Conservation (phyloP, 2,797 vertebrate genomes). For the Sebastes cheni region DNA sequence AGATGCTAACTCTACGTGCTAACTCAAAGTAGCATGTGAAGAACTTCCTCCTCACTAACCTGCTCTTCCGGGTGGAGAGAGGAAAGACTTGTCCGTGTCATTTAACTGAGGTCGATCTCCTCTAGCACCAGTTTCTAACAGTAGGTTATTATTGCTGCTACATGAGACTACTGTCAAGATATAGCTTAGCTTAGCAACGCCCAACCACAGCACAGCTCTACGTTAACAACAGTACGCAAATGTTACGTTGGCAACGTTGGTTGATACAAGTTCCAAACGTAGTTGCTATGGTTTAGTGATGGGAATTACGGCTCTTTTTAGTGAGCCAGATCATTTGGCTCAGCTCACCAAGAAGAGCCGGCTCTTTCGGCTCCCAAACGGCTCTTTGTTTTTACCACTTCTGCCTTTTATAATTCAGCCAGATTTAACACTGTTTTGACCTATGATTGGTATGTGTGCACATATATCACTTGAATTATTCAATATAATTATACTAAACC, state of each 20-base stretch:
- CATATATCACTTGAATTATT: too few species aligned
- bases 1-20: background rate
- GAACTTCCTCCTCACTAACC: background rate
- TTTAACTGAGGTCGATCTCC: background rate
- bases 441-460: too few species aligned
- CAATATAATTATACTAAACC: too few species aligned
- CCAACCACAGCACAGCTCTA: background rate
- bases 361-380: too few species aligned
- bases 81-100: background rate
- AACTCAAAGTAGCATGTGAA: background rate
- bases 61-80: conserved; percentile 27
- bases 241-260: background rate
- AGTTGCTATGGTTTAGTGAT: conserved; percentile 19
- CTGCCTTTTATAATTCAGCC: too few species aligned
- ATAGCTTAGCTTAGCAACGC: background rate
- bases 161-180: background rate
- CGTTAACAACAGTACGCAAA: background rate
- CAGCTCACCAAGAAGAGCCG: too few species aligned
- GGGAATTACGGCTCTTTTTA: too few species aligned
- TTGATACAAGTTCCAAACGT: background rate
- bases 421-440: too few species aligned
- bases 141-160: background rate
- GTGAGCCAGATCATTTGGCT: too few species aligned
- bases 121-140: background rate
- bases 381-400: too few species aligned